Base-by-base conservation (phyloP, 2,797 vertebrate genomes). In the Onychomys arenicola region DNA sequence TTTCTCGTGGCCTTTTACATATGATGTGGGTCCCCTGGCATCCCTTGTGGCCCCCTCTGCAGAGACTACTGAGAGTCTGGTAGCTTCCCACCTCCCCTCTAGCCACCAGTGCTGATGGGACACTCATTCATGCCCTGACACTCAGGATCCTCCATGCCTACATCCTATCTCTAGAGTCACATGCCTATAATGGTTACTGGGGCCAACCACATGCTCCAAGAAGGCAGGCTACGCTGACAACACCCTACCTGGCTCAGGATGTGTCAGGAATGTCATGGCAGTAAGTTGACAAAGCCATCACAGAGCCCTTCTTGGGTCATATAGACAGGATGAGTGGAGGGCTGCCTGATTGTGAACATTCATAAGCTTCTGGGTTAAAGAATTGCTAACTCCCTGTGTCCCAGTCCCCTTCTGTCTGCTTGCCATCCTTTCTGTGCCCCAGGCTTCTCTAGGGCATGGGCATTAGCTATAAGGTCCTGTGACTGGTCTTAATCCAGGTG, bases 401-500 rank as follows among this genome's bases (percentile, higher is more conserved):
- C n/a, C 13, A 14, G 6, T 0, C 27, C 27, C 12, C 6, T 25
- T 40, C 61, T 32, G 25, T 40, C 61, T 32, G 8, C 11, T 37
- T 57, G 14, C 55, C 43, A 25, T 2, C 29, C 34, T n/a, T 52
- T 29, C 29, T 10, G 29, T 40, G 61, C 96, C 96, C 93, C 57
- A 46, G 43, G 9, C 32, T 80, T 65, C 75, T 78, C 93, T 88
- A 96, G 93, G 0, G 27, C 63, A 34, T 65, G 88, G 91, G 94
- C 93, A 97, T 85, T 17, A 16, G 5, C 75, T 12, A 0, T 9
- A 1, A 2, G 3, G 61, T 40, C 76, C 61, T 0, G 0, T 3
- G 12, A 95, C 88, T 92, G 96, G 93, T 40, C 95, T 90, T 17
- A 16, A 1, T 13, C 32, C 5, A n/a, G 85, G 76, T 2, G 25